phyloP scores from a whole-genome alignment of 2,888 invertebrate genomes.

The Agelastica alni region DNA sequence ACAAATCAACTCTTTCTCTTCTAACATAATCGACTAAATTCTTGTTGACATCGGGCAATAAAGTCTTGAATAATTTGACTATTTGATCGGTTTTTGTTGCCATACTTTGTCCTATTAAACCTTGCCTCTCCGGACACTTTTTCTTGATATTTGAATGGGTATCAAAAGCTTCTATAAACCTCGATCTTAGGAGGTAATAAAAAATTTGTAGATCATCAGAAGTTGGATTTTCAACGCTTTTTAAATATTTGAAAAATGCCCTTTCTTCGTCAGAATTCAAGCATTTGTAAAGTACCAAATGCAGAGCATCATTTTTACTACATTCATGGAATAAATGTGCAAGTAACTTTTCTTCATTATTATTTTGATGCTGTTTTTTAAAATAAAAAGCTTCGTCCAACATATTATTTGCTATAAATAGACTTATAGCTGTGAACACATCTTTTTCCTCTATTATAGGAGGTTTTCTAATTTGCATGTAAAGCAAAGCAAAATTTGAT shows the following conservation, averaged over 20 bases:
- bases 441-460: constrained; percentile 51
- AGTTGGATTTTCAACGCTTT: constrained; percentile 59
- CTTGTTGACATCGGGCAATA: constrained; percentile 48
- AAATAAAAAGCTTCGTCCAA: constrained; percentile 70
- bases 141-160: constrained; percentile 53
- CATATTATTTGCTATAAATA: constrained; percentile 67
- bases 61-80: constrained; percentile 43
- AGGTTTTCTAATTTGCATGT: constrained; percentile 61
- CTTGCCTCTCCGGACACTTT: constrained; percentile 40
- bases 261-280: constrained; percentile 69
- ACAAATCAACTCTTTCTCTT: constrained; percentile 42
- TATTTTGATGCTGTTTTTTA: constrained; percentile 62
- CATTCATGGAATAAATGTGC: constrained; percentile 68
- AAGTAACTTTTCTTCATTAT: constrained; percentile 59
- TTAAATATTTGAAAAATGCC: constrained; percentile 68
- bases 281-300: constrained; percentile 66
- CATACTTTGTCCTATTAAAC: constrained; percentile 45
- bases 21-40: constrained; percentile 46
- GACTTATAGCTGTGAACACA: constrained; percentile 62
- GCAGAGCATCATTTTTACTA: constrained; percentile 61
- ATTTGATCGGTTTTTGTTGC: constrained; percentile 43
- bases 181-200: constrained; percentile 68
- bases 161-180: constrained; percentile 64
- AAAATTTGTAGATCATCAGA: constrained; percentile 70
- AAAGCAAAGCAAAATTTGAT: constrained; percentile 71